Conservation (phyloP, 1,140 invertebrate genomes). For the Pantala flavescens region DNA sequence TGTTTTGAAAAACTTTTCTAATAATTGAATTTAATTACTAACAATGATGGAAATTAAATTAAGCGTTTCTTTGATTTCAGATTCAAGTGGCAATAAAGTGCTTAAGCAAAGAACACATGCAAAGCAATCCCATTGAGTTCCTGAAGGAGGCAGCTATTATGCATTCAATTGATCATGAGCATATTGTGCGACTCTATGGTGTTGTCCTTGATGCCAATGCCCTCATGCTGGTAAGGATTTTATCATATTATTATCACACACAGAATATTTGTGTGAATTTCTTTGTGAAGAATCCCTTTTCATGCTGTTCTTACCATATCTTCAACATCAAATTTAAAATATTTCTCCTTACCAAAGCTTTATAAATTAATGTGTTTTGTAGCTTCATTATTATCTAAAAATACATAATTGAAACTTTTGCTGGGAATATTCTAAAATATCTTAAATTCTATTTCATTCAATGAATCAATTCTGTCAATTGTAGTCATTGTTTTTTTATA, state of each 20-base stretch:
- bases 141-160: conserved; percentile 96
- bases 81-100: conserved; percentile 97
- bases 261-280: conserved; percentile 4
- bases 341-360: background rate
- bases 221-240: conserved; percentile 74
- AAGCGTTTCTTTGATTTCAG: conserved; percentile 33
- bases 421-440: too few relatives aligned
- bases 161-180: conserved; percentile 93
- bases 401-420: too few relatives aligned
- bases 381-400: too few relatives aligned
- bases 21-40: too few relatives aligned
- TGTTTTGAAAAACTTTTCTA: too few relatives aligned
- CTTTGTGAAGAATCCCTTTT: background rate
- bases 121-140: conserved; percentile 92
- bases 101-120: conserved; percentile 84
- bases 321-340: too few relatives aligned
- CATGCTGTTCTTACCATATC: background rate
- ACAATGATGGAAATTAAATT: background rate
- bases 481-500: too few relatives aligned
- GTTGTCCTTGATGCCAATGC: conserved; percentile 91
- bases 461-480: too few relatives aligned
- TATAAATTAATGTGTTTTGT: background rate
- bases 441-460: too few relatives aligned
- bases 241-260: background rate
- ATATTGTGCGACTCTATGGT: conserved; percentile 93